Base-by-base conservation (phyloP, 2,888 invertebrate species). In the Smittia sp. region DNA sequence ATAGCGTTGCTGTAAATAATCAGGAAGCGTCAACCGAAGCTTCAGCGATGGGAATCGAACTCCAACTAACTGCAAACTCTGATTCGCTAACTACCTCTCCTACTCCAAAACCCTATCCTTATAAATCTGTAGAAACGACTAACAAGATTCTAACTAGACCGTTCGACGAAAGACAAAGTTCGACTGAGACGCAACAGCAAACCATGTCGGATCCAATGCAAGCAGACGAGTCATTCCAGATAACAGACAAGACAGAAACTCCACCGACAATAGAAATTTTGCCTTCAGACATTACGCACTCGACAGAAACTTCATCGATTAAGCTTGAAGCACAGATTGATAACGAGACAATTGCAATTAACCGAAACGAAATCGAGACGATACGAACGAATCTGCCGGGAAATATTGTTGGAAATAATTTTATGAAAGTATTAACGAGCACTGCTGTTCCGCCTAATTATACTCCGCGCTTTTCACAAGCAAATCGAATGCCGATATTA, bases 41-140 rank as follows among this genome's bases (percentile, higher is more conserved):
- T 32, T 58, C 63, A 68, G 18, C 39, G 18, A 18, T 32, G 25
- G 62, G 62, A 24, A 74, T 20, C 20, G 32, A 32, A 32, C 4
- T 15, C 46, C 4, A 46, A 41, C 27, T 39, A 73, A 63, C 73
- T 22, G 22, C 25, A 22, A 9, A 41, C 41, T 22, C 38, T 46
- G 67, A 74, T 27, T 22, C 15, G n/a, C n/a, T 20, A 69, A 15
- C 67, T 78, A 79, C 78, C 75, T 79, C 79, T 76, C 74, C 38
- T 18, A 41, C 74, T 65, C 52, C 69, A n/a, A 22, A 27, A 65
- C 41, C 75, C 20, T 32, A 65, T 52, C 67, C 66, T 69, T n/a
- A 65, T 18, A 15, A 18, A 20, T 18, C 52, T 58, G 25, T 22
- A 70, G 13, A 74, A 46, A 11, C 11, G n/a, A 46, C 46, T 46